Evolutionary conservation across 2,797 vertebrate genomes (phyloP), one percentile per base, ranked within the genome.

Genomic region (Myotis findleyi): DNA sequence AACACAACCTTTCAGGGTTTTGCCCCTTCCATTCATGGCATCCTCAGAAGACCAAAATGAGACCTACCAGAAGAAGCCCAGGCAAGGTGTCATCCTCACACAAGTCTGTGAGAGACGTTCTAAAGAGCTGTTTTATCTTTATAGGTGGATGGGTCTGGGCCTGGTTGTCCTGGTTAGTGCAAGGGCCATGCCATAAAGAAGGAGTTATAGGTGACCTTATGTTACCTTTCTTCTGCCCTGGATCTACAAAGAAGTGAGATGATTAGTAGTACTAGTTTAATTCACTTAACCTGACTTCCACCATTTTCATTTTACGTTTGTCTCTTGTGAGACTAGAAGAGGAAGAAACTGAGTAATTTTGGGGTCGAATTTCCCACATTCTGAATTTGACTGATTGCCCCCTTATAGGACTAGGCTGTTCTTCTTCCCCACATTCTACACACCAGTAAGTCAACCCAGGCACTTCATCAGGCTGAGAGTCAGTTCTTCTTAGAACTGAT

Each of bases 161-260:
- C 10, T 62, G 25, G 59, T 62, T 62, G 59, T 30, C 59, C n/a
- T 20, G 64, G n/a, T 18, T 33, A 20, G n/a, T 36, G n/a, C 7
- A 21, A 38, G 9, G 33, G 20, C 20, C 66, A 18, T 0, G 4
- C 18, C 8, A 7, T 33, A 36, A 10, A 14, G 12, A 18, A 33
- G n/a, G 20, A 9, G 8, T 10, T 68, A 9, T 36, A 10, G 13
- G 17, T 10, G n/a, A 36, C n/a, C 66, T 68, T 21, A 64, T 64
- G 62, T 38, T 38, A 38, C 4, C 98, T 96, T 4, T n/a, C 94
- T 99, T 99, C 95, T 99, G 98, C 96, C 96, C 98, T 18, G 98
- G 96, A 88, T 99, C 99, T 99, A 97, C 80, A 72, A 96, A 97
- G 97, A 91, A 64, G 57, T 95, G 94, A 96, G 89, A 91, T 84